Percentiles rank a stretch among this genome's conserved stretches.
Evolutionary conservation across 2,797 vertebrate species (phyloP).

Genomic region (Gouania willdenowi): DNA sequence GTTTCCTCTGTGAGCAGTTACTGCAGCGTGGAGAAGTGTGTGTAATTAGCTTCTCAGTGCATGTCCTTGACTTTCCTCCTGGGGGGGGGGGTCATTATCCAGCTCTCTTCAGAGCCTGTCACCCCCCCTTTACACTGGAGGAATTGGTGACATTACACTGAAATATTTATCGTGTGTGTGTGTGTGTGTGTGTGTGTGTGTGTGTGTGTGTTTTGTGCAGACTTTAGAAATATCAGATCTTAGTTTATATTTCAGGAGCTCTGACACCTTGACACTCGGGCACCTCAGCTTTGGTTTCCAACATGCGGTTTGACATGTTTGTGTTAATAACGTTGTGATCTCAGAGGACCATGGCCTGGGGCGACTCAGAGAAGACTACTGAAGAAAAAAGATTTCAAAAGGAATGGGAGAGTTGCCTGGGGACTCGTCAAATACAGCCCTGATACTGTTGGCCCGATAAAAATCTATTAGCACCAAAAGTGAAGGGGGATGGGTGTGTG

Average conservation of each 20-base stretch:
- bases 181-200: conserved; percentile 60
- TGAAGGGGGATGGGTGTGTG: conserved; percentile 50
- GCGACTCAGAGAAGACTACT: conserved; percentile 80
- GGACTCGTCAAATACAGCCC: conserved; percentile 79
- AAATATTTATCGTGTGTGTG: conserved; percentile 62
- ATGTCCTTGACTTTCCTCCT: conserved; percentile 21
- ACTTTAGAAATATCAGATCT: conserved; percentile 78
- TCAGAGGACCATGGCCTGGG: conserved; percentile 80
- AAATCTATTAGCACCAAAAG: conserved; percentile 79
- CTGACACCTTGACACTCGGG: conserved; percentile 81
- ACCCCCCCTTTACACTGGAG: conserved; percentile 25
- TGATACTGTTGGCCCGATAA: conserved; percentile 77
- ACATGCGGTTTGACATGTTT: conserved; percentile 83
- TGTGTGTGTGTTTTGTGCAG: conserved; percentile 64
- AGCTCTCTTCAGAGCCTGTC: conserved; percentile 30
- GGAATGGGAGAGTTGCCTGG: conserved; percentile 80
- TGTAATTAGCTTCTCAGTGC: conserved; percentile 30
- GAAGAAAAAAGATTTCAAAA: conserved; percentile 84
- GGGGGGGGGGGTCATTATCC: conserved; percentile 40
- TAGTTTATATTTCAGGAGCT: conserved; percentile 79
- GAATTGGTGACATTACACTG: conserved; percentile 53
- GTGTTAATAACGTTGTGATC: conserved; percentile 84
- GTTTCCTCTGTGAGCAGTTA: no score
- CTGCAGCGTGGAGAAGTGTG: no score
- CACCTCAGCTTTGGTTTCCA: conserved; percentile 80